These are phyloP conservation scores for Alviniconcha strummeri DNA, from an alignment of 2,888 invertebrate genomes.

Conservation along the genomic window DNA sequence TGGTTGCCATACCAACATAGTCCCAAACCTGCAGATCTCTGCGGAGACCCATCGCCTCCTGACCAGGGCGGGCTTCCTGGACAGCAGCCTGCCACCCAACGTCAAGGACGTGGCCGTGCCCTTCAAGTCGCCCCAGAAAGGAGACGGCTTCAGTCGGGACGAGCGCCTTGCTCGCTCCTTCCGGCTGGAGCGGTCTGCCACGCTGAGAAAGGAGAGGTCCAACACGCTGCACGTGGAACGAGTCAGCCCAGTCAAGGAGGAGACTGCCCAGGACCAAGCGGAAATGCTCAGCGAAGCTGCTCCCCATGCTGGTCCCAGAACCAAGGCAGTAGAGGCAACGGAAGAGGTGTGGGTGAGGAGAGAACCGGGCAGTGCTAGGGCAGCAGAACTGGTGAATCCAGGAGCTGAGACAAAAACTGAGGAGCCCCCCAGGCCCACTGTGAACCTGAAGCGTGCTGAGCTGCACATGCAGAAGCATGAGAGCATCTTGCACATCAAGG, in stretches of 20 bases:
- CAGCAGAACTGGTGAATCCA: neutral
- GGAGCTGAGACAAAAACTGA: neutral
- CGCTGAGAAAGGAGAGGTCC: neutral
- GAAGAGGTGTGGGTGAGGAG: conserved; percentile 18
- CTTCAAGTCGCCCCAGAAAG: conserved; percentile 42
- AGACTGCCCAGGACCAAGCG: neutral
- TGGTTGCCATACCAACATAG: conserved; percentile 39
- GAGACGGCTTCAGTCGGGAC: conserved; percentile 11
- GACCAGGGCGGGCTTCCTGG: conserved; percentile 62
- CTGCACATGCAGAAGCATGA: conserved; percentile 54
- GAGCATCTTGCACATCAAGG: conserved; percentile 60
- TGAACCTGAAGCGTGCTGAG: conserved; percentile 56
- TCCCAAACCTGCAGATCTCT: conserved; percentile 63
- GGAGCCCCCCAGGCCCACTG: neutral
- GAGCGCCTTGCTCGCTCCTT: conserved; percentile 14
- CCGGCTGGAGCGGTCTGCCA: neutral
- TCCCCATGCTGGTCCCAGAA: neutral
- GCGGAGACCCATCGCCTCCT: conserved; percentile 63
- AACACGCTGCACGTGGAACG: neutral
- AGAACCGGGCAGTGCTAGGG: neutral
- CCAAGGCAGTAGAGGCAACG: no score
- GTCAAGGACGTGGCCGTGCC: conserved; percentile 41
- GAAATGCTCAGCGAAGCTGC: neutral
- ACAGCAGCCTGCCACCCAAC: conserved; percentile 34
- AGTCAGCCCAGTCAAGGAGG: conserved; percentile 2